These are phyloP conservation scores for Drosophila mercatorum DNA, from an alignment of 2,888 invertebrate species.

Conservation along the genomic window DNA sequence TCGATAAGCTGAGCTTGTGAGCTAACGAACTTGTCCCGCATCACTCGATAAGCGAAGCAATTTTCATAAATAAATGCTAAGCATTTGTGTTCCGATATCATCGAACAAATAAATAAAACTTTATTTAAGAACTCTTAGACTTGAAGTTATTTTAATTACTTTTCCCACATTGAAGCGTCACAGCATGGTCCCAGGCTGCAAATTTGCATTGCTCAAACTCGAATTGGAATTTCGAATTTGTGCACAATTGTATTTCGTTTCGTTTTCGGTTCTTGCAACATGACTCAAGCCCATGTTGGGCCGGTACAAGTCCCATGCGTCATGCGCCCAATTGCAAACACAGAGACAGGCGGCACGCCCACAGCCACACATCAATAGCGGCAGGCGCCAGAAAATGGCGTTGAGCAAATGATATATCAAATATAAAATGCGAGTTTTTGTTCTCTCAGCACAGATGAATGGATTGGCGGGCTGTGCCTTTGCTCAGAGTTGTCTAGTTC, in stretches of 20 bases:
- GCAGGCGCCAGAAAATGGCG: conserved; percentile 39
- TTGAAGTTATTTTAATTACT: background rate
- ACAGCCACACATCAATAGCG: conserved; percentile 7
- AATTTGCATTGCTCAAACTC: background rate
- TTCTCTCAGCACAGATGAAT: background rate
- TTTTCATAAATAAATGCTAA: conserved; percentile 34
- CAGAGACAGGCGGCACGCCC: conserved; percentile 50
- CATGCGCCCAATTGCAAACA: conserved; percentile 61
- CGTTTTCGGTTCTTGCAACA: background rate
- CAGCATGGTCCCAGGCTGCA: background rate
- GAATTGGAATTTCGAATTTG: conserved; percentile 1
- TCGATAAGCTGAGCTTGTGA: conserved; percentile 27
- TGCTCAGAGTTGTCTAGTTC: conserved; percentile 50
- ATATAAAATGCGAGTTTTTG: conserved; percentile 24
- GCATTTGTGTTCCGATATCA: conserved; percentile 4
- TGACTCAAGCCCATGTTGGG: conserved; percentile 12
- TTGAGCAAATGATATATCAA: conserved; percentile 57
- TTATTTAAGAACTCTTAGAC: background rate
- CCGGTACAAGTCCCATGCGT: conserved; percentile 55
- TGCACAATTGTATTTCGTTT: background rate
- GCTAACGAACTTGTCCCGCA: conserved; percentile 28
- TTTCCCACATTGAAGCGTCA: background rate
- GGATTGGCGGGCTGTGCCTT: conserved; percentile 6
- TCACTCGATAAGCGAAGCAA: conserved; percentile 29
- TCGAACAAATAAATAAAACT: background rate